Percentiles rank a stretch among this genome's conserved stretches.
Conservation (phyloP, 2,113 vertebrate species). For the Onychostruthus taczanowskii region DNA sequence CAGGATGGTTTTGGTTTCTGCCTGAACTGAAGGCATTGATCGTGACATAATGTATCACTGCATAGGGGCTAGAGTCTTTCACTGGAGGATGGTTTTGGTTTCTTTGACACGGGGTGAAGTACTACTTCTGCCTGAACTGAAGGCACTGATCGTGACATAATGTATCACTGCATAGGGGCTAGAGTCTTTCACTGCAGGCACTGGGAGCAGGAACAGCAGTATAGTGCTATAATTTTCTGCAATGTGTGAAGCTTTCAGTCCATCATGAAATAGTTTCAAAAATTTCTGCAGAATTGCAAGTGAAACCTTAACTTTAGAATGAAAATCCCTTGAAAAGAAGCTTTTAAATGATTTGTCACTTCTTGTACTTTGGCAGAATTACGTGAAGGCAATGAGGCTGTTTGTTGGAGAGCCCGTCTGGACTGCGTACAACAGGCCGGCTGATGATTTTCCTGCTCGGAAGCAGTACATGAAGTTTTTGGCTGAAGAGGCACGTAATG, state of each 20-base stretch:
- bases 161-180: background rate
- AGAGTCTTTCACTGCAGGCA: background rate
- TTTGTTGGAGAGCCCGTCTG: slow-evolving; percentile 92
- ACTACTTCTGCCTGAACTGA: background rate
- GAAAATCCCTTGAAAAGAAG: background rate
- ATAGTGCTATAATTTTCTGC: background rate
- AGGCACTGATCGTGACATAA: background rate
- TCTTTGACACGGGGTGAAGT: background rate
- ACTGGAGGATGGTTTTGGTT: background rate
- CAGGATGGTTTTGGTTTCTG: background rate
- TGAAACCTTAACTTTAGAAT: background rate
- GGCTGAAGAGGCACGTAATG: background rate
- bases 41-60: accelerated
- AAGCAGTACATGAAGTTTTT: slow-evolving; percentile 74
- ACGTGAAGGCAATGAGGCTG: slow-evolving; percentile 92
- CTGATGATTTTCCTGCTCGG: slow-evolving; percentile 83
- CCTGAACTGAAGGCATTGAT: background rate
- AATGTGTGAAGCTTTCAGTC: background rate
- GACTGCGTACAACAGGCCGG: slow-evolving; percentile 88
- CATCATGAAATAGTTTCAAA: background rate
- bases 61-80: background rate
- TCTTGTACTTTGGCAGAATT: slow-evolving; percentile 77
- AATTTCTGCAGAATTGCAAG: background rate
- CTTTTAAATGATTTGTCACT: background rate
- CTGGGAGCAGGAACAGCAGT: background rate